These are phyloP conservation scores for Drosophila peninsularis DNA, from an alignment of 2,888 invertebrate species.

Conservation along the genomic window DNA sequence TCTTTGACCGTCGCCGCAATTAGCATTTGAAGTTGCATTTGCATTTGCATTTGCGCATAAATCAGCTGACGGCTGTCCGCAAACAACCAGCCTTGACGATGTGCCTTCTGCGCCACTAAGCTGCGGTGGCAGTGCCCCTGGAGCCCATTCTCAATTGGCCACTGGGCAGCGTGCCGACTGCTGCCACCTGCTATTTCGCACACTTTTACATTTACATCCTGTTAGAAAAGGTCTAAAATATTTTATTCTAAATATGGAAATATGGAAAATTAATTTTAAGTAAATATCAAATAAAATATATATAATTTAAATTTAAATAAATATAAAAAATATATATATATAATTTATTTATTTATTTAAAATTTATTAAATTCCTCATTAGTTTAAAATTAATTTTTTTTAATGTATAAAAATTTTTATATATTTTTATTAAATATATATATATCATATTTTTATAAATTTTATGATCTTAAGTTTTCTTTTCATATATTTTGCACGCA, in stretches of 20 bases:
- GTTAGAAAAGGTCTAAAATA: background rate
- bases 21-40: conserved; percentile 79
- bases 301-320: background rate
- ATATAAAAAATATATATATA: too few species aligned
- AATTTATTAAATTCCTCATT: too few species aligned
- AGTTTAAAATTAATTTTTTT: too few species aligned
- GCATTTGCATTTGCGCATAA: conserved; percentile 76
- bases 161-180: conserved; percentile 4
- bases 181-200: conserved; percentile 36
- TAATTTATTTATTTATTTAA: too few species aligned
- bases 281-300: too few species aligned
- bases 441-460: too few species aligned
- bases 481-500: background rate
- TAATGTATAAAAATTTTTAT: too few species aligned
- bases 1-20: conserved; percentile 77
- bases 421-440: too few species aligned
- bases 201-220: conserved; percentile 55
- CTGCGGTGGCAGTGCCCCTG: background rate
- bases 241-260: background rate
- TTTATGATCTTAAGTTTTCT: too few species aligned
- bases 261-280: too few species aligned
- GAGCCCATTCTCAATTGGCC: conserved; percentile 24
- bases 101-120: background rate
- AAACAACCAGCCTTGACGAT: conserved; percentile 40
- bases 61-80: conserved; percentile 36